Conservation (phyloP, 2,888 invertebrate species). For the Lasioglossum figueresi region DNA sequence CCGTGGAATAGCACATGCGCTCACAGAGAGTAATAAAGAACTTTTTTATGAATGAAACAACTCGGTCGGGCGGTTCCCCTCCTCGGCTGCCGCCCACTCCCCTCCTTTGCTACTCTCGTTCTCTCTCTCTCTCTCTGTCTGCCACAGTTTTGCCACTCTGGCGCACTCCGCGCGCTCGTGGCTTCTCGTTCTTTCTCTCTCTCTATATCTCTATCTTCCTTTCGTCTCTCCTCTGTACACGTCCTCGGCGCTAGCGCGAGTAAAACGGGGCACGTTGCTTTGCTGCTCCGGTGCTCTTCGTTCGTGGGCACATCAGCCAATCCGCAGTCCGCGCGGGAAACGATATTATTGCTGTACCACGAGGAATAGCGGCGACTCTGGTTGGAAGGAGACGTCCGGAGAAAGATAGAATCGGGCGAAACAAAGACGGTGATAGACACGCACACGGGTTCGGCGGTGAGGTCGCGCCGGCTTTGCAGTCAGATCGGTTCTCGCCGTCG, state of each 20-base stretch:
- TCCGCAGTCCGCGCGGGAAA: slow-evolving; percentile 80
- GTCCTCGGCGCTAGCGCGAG: slow-evolving; percentile 64
- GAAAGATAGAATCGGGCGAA: slow-evolving; percentile 47
- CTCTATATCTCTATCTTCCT: slow-evolving; percentile 4
- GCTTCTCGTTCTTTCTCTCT: slow-evolving; percentile 12
- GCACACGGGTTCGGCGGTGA: slow-evolving; percentile 38
- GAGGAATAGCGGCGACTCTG: slow-evolving; percentile 68
- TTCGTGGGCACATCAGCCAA: slow-evolving; percentile 71
- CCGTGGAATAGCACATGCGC: slow-evolving; percentile 83
- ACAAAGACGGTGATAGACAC: slow-evolving; percentile 48
- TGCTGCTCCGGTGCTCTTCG: slow-evolving; percentile 51
- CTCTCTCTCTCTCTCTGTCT: slow-evolving; percentile 29
- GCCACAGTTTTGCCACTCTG: slow-evolving; percentile 16
- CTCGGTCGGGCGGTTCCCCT: slow-evolving; percentile 70
- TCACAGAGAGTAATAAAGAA: slow-evolving; percentile 81
- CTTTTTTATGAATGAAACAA: slow-evolving; percentile 84
- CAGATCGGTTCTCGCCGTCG: slow-evolving; percentile 53
- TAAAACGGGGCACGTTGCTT: slow-evolving; percentile 65
- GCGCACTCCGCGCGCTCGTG: slow-evolving; percentile 17
- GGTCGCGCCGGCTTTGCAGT: slow-evolving; percentile 28
- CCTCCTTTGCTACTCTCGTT: slow-evolving; percentile 26
- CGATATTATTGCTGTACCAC: slow-evolving; percentile 80
- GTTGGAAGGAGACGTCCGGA: slow-evolving; percentile 35
- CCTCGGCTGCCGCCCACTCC: slow-evolving; percentile 42
- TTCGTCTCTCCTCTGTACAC: slow-evolving; percentile 32